phyloP scores from a whole-genome alignment of 2,113 vertebrate species.

The Oenanthe melanoleuca region DNA sequence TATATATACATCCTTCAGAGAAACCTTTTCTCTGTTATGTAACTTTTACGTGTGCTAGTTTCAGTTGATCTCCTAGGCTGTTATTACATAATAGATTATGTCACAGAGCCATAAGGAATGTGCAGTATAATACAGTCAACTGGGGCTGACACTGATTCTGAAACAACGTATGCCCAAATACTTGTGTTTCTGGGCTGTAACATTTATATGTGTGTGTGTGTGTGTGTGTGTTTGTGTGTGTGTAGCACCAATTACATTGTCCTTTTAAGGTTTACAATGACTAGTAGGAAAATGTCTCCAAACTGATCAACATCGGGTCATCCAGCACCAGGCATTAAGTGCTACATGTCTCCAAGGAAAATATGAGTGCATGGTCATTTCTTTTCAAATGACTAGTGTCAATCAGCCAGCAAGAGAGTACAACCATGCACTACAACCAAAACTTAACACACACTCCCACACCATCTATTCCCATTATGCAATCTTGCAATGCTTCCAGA shows the following conservation, averaged over 20 bases:
- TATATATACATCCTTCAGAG: conserved; percentile 6
- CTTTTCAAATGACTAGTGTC: conserved; percentile 26
- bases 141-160: conserved; percentile 18
- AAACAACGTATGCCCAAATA: conserved; percentile 23
- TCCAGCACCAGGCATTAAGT: conserved; percentile 54
- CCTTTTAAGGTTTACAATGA: conserved; percentile 57
- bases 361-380: conserved; percentile 8
- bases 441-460: conserved; percentile 46
- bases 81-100: background rate
- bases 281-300: conserved; percentile 35
- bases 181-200: conserved; percentile 38
- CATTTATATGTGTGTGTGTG: background rate
- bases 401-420: conserved; percentile 22
- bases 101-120: conserved; percentile 51
- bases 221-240: background rate
- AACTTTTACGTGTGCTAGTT: conserved; percentile 15
- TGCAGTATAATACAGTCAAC: conserved; percentile 57
- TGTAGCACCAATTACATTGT: conserved; percentile 77
- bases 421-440: conserved; percentile 52
- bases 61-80: conserved; percentile 55
- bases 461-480: conserved; percentile 20
- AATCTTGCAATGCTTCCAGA: conserved; percentile 36
- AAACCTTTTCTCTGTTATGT: background rate
- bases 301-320: conserved; percentile 30
- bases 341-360: conserved; percentile 53